Conservation (phyloP, 2,113 vertebrate genomes). For the Lepisosteus oculatus region DNA sequence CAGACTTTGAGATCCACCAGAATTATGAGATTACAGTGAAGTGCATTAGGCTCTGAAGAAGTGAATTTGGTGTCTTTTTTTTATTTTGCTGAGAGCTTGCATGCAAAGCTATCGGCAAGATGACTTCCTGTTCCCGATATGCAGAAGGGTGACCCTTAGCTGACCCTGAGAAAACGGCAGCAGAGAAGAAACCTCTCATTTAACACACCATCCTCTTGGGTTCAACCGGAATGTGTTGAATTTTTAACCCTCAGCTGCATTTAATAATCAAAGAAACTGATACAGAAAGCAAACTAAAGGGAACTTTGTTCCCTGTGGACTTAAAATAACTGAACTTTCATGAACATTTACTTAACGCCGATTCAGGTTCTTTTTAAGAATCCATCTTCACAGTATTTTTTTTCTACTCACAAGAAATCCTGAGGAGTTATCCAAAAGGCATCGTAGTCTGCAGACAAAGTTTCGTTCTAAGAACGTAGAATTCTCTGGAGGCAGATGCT, state of each 20-base stretch:
- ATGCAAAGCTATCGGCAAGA: slow-evolving; percentile 5
- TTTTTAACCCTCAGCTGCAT: slow-evolving; percentile 1
- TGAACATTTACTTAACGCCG: background rate
- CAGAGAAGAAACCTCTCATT: background rate
- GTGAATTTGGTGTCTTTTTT: background rate
- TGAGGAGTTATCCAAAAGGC: slow-evolving; percentile 78
- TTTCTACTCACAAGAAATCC: slow-evolving; percentile 73
- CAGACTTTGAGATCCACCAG: too few relatives aligned
- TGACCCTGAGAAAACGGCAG: slow-evolving; percentile 14
- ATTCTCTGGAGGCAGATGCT: slow-evolving; percentile 75
- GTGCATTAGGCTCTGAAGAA: background rate
- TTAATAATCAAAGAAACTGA: background rate
- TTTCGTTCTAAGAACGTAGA: slow-evolving; percentile 75
- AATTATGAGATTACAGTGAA: background rate
- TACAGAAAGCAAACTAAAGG: too few relatives aligned
- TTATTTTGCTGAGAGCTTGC: background rate
- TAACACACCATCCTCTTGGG: background rate
- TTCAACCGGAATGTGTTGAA: background rate
- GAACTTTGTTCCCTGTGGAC: background rate
- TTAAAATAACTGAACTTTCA: background rate
- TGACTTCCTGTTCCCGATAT: slow-evolving; percentile 15
- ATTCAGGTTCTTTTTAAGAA: too few relatives aligned
- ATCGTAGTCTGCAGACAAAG: slow-evolving; percentile 77
- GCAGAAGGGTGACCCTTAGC: slow-evolving; percentile 10
- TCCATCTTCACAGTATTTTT: background rate